These are phyloP conservation scores for Apotomis turbidana DNA, from an alignment of 2,888 invertebrate genomes.

Conservation along the genomic window DNA sequence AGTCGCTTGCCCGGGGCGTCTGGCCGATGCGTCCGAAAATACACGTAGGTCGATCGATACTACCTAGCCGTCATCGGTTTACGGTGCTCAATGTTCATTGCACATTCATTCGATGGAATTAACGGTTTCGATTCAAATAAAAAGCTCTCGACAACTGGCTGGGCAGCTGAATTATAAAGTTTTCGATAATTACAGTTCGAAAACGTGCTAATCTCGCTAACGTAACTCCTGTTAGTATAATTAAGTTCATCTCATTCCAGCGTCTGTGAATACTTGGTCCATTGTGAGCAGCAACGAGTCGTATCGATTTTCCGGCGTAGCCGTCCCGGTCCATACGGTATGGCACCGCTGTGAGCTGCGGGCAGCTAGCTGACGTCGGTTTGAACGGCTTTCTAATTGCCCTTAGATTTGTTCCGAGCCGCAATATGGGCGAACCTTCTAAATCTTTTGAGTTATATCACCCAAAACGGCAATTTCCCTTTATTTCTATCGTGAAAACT, in stretches of 20 bases:
- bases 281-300: slow-evolving; percentile 35
- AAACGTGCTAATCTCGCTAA: slow-evolving; percentile 10
- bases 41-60: slow-evolving; percentile 66
- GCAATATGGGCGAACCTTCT: slow-evolving; percentile 45
- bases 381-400: slow-evolving; percentile 29
- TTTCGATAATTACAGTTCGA: slow-evolving; percentile 15
- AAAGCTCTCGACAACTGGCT: neutral
- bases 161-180: slow-evolving; percentile 3
- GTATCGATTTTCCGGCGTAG: slow-evolving; percentile 34
- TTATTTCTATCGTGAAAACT: slow-evolving; percentile 68
- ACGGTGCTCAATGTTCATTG: neutral
- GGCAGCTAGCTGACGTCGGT: slow-evolving; percentile 15
- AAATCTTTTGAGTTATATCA: slow-evolving; percentile 60
- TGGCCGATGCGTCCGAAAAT: slow-evolving; percentile 62
- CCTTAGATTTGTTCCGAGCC: slow-evolving; percentile 35
- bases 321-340: slow-evolving; percentile 26
- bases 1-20: slow-evolving; percentile 64
- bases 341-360: slow-evolving; percentile 26
- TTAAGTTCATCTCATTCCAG: slow-evolving; percentile 28
- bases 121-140: slow-evolving; percentile 5
- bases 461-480: slow-evolving; percentile 65
- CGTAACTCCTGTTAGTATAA: slow-evolving; percentile 15
- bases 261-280: slow-evolving; percentile 36
- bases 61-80: slow-evolving; percentile 41
- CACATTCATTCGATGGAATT: neutral